Base-by-base conservation (phyloP, 1,140 invertebrate genomes). In the Drosophila dunni region DNA sequence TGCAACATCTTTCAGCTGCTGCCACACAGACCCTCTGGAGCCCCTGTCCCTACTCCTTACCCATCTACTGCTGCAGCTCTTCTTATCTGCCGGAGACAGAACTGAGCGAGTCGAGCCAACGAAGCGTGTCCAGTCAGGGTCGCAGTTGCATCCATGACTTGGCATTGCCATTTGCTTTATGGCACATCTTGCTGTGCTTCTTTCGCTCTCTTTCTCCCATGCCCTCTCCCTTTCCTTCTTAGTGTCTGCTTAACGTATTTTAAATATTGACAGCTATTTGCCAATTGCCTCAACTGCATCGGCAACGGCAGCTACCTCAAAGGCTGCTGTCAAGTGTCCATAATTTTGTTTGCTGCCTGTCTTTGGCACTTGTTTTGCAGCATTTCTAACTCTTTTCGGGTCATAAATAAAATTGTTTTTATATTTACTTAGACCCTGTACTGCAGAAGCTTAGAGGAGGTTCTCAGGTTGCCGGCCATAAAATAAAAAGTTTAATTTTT, bases 231-330 rank as follows among this genome's bases (percentile, higher is more conserved):
- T 56, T 11, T 33, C 17, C 33, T 7, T 46, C 10, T 24, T 58
- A 29, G 46, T 64, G 15, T 53, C 51, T 56, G 36, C 53, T 76
- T 62, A 54, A 56, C 64, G 58, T 57, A 57, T 78, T 89, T 80
- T 61, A 89, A 88, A 89, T 89, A 88, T 88, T 88, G 84, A 84
- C 84, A 88, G 84, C 84, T 73, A 81, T 84, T 89, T 79, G 84
- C 80, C 80, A 89, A 88, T 89, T 88, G 81, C 67, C 76, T 68
- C 80, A 63, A 56, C 60, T 77, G 61, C 53, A 66, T 9, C 40
- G 40, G 40, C 11, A 42, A 48, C 44, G 38, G 64, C 58, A 79
- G 68, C 50, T 51, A 20, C 5, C 17, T 53, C 13, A 17, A 29
- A 45, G 48, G 42, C 29, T 65, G 70, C 63, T 71, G 76, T 81